Percentiles rank a stretch among this genome's conserved stretches.
Evolutionary conservation across 1,140 invertebrate species (phyloP).

Genomic region (Laupala kohalensis): DNA sequence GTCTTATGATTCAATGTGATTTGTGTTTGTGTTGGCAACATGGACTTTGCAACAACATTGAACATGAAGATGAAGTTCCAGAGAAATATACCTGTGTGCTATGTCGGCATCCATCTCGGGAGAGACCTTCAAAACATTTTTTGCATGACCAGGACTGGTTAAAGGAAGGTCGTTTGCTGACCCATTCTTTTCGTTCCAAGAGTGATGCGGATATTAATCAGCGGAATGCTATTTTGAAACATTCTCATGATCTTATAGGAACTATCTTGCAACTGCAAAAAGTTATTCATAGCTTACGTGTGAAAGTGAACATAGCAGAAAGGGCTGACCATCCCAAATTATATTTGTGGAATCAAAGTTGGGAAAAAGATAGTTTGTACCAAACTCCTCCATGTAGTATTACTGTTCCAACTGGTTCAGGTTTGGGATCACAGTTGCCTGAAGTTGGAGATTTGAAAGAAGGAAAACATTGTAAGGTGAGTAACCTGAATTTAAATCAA

Average conservation of each 20-base stretch:
- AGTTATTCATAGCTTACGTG: conserved; percentile 51
- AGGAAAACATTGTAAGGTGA: no score
- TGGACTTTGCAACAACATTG: conserved; percentile 72
- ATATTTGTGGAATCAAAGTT: conserved; percentile 66
- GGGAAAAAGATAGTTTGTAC: conserved; percentile 37
- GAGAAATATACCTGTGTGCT: conserved; percentile 82
- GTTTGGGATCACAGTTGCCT: no score
- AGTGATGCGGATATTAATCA: conserved; percentile 29
- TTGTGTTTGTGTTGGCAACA: conserved; percentile 91
- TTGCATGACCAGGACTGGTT: conserved; percentile 78
- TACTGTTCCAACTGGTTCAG: no score
- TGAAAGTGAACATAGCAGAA: conserved; percentile 66
- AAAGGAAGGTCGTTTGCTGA: conserved; percentile 61
- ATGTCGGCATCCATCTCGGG: conserved; percentile 65
- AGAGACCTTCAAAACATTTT: conserved; percentile 54
- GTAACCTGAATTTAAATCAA: no score
- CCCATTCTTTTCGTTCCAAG: conserved; percentile 25
- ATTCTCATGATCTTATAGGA: conserved; percentile 56
- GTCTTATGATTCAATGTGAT: conserved; percentile 89
- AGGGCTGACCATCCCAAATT: conserved; percentile 23
- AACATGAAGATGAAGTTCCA: conserved; percentile 66
- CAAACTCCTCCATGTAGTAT: no score
- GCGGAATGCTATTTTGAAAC: conserved; percentile 40
- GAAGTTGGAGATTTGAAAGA: no score
- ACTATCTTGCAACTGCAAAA: conserved; percentile 50